These are phyloP conservation scores for Bovichtus diacanthus DNA, from an alignment of 2,797 vertebrate species.

Conservation along the genomic window DNA sequence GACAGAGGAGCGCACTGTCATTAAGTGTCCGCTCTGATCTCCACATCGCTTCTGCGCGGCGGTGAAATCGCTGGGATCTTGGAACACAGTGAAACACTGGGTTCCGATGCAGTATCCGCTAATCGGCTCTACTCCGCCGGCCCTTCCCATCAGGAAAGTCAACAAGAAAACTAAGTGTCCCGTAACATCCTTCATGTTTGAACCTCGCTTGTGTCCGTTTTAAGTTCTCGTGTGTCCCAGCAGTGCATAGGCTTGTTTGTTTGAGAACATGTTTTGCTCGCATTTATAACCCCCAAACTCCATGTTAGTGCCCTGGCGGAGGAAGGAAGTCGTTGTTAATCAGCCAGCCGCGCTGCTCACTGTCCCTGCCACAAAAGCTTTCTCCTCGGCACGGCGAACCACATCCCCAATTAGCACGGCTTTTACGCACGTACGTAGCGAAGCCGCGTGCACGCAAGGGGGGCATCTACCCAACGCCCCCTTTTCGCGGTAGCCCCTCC, in stretches of 20 bases:
- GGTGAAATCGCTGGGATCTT: constrained; percentile 55
- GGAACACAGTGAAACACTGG: constrained; percentile 83
- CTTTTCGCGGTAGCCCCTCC: constrained; percentile 48
- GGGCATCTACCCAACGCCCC: constrained; percentile 16
- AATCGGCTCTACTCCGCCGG: neutral
- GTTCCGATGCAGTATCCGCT: constrained; percentile 79
- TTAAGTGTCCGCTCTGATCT: constrained; percentile 76
- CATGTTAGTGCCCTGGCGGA: constrained; percentile 51
- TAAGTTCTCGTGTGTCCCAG: neutral
- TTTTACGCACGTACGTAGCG: constrained; percentile 52
- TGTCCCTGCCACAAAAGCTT: neutral
- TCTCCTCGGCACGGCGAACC: constrained; percentile 15
- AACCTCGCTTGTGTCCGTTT: constrained; percentile 7
- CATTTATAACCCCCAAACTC: constrained; percentile 62
- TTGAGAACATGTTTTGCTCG: constrained; percentile 11
- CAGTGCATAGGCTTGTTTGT: constrained; percentile 14
- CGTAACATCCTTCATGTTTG: constrained; percentile 67
- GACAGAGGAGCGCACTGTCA: constrained; percentile 86
- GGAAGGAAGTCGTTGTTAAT: constrained; percentile 68
- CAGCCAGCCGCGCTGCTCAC: neutral
- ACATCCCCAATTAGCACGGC: constrained; percentile 58
- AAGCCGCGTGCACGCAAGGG: constrained; percentile 24
- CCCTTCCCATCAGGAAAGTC: constrained; percentile 18
- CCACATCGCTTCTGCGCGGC: constrained; percentile 78
- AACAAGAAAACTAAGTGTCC: constrained; percentile 44